Evolutionary conservation across 2,797 vertebrate species (phyloP).

Genomic region (Eupleurogrammus muticus): DNA sequence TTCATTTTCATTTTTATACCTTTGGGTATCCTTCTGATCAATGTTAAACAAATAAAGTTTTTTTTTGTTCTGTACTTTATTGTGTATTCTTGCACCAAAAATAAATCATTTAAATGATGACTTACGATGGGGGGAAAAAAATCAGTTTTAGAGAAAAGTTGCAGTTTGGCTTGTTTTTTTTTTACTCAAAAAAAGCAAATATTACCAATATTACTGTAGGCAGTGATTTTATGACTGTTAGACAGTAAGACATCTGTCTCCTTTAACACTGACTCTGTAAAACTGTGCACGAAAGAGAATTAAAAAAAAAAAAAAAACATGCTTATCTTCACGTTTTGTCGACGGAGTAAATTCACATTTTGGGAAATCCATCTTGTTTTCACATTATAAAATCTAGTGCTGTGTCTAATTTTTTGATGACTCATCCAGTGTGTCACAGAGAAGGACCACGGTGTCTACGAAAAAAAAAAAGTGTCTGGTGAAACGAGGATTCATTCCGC

Average conservation of each 20-base stretch:
- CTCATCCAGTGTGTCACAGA: conserved; percentile 44
- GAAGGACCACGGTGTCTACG: conserved; percentile 50
- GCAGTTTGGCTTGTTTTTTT: not conserved
- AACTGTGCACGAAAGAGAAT: not conserved
- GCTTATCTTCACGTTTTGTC: not conserved
- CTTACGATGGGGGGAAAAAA: conserved; percentile 17
- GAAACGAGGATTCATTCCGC: conserved; percentile 45
- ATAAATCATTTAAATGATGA: conserved; percentile 34
- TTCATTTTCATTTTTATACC: conserved; percentile 68
- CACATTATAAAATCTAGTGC: conserved; percentile 15
- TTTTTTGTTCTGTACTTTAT: conserved; percentile 66
- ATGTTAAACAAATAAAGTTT: conserved; percentile 81
- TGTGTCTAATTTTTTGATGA: conserved; percentile 44
- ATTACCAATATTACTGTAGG: not conserved
- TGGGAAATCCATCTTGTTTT: conserved; percentile 15
- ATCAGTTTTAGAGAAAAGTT: not conserved
- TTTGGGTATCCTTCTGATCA: conserved; percentile 73
- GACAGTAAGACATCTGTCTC: not conserved
- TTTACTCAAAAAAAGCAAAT: not conserved
- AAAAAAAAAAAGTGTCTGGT: conserved; percentile 54
- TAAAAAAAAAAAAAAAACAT: not conserved
- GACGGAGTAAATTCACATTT: conserved; percentile 20
- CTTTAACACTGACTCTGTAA: not conserved
- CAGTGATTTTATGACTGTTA: conserved; percentile 2
- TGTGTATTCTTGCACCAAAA: conserved; percentile 51